These are phyloP conservation scores for Anser brachyrhynchus DNA, from an alignment of 2,113 vertebrate species.

Conservation along the genomic window DNA sequence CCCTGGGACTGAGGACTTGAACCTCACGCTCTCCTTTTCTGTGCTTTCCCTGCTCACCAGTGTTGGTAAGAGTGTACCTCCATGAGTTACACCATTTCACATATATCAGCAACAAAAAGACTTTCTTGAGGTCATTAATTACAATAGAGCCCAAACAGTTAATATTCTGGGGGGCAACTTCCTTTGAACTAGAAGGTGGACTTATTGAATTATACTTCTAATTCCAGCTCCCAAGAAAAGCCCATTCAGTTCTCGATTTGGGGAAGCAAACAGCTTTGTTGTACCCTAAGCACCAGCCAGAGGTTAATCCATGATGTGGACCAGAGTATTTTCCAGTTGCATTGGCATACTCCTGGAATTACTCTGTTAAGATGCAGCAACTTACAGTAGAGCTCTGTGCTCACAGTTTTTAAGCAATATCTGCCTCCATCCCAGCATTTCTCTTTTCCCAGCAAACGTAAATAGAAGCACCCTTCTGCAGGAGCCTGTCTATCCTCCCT, in stretches of 20 bases:
- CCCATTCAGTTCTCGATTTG: neutral
- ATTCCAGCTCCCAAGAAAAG: neutral
- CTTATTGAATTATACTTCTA: neutral
- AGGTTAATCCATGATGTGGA: neutral
- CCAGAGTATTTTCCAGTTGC: neutral
- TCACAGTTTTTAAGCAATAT: neutral
- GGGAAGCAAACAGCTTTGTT: neutral
- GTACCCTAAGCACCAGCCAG: neutral
- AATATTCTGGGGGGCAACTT: accelerated
- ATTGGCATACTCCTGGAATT: neutral
- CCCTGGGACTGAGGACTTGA: neutral
- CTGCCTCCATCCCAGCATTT: neutral
- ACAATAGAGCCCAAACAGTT: neutral
- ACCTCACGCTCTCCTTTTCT: neutral
- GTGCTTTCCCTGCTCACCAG: neutral
- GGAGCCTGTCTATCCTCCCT: neutral
- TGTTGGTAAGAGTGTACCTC: neutral
- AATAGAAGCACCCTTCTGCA: neutral
- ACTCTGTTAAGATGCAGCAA: neutral
- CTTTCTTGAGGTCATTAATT: neutral
- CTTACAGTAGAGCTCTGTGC: neutral
- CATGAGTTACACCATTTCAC: neutral
- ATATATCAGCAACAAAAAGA: neutral
- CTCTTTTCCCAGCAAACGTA: neutral
- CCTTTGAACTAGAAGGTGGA: neutral